Evolutionary conservation across 2,113 vertebrate species (phyloP).

Genomic region (Dicerorhinus sumatrensis): DNA sequence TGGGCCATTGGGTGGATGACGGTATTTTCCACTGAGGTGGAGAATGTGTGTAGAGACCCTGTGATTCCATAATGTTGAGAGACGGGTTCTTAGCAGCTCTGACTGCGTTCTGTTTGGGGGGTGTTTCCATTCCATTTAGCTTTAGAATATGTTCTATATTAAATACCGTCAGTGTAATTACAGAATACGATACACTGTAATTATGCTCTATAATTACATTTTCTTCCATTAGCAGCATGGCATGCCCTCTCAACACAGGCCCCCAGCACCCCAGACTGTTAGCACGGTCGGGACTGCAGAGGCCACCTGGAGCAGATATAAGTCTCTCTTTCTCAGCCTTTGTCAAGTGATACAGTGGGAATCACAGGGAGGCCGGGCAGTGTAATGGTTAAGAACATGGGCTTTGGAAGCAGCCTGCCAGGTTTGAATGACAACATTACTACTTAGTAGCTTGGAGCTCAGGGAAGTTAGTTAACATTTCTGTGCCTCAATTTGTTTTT

Average conservation of each 20-base stretch:
- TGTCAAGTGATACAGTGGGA: not conserved
- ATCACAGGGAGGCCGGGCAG: not conserved
- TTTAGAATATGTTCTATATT: slow-evolving; percentile 69
- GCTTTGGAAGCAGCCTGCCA: not conserved
- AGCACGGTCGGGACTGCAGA: not conserved
- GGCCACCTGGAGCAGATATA: not conserved
- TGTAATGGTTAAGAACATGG: not conserved
- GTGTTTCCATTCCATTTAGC: slow-evolving; percentile 79
- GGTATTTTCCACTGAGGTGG: not conserved
- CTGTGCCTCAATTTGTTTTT: slow-evolving; percentile 1
- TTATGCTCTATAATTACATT: slow-evolving; percentile 80
- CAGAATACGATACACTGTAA: slow-evolving; percentile 76
- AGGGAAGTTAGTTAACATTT: not conserved
- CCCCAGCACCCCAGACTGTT: slow-evolving; percentile 33
- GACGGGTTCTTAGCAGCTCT: slow-evolving; percentile 57
- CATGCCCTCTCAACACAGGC: slow-evolving; percentile 24
- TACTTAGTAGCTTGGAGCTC: not conserved
- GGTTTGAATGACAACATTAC: not conserved
- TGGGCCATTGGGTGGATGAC: accelerated
- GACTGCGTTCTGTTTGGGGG: slow-evolving; percentile 20
- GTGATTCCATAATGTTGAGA: not conserved
- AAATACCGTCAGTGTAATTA: slow-evolving; percentile 80
- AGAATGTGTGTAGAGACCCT: accelerated
- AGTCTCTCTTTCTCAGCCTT: not conserved
- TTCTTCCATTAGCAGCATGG: slow-evolving; percentile 78